These are phyloP conservation scores for Drosophila limbata DNA, from an alignment of 2,888 invertebrate genomes.

Conservation along the genomic window DNA sequence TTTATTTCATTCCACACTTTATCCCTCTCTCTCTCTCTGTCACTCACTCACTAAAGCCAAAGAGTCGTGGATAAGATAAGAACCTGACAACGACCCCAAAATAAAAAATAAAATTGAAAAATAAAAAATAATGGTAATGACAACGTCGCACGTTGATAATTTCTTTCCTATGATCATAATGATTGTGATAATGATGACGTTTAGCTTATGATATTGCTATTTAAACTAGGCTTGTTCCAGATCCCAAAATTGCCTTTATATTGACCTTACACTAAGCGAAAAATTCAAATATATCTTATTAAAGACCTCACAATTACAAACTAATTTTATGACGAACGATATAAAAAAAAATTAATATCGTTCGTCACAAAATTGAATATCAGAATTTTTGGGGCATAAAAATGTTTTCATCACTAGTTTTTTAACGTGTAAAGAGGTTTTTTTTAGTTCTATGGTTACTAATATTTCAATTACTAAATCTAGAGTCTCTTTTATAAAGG, in stretches of 20 bases:
- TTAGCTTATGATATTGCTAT: constrained; percentile 18
- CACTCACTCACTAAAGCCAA: constrained; percentile 16
- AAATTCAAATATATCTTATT: background rate
- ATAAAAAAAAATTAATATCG: too few species aligned
- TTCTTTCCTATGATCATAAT: background rate
- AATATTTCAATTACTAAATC: too few species aligned
- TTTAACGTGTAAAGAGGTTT: too few species aligned
- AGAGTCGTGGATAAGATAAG: constrained; percentile 58
- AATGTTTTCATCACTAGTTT: too few species aligned
- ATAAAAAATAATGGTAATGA: background rate
- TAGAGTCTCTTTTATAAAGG: too few species aligned
- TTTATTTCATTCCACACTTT: background rate
- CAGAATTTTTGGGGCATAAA: too few species aligned
- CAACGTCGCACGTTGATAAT: background rate
- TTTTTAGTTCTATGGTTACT: too few species aligned
- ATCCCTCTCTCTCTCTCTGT: background rate
- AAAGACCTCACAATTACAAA: too few species aligned
- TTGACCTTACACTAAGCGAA: background rate
- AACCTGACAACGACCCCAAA: constrained; percentile 47
- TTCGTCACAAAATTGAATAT: too few species aligned
- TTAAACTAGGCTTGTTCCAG: constrained; percentile 1
- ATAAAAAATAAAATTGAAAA: background rate
- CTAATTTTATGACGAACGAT: too few species aligned
- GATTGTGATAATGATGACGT: background rate
- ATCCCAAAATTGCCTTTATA: background rate